Evolutionary conservation across 2,888 invertebrate species (phyloP).

Genomic region (Dione juno): DNA sequence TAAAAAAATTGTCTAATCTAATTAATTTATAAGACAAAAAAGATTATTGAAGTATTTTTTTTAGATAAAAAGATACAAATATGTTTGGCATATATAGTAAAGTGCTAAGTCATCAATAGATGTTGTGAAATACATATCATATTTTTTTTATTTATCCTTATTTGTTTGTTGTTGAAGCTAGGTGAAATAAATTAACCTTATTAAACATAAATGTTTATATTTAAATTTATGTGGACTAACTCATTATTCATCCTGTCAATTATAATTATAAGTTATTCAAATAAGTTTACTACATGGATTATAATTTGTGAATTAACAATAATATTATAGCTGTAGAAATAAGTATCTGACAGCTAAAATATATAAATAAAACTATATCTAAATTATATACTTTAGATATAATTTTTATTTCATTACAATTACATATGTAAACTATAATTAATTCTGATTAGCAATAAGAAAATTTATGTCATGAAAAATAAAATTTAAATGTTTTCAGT

Average conservation of each 20-base stretch:
- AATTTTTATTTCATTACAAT: no score
- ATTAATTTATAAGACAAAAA: no score
- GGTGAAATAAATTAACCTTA: neutral
- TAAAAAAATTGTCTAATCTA: no score
- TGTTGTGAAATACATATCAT: neutral
- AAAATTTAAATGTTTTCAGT: no score
- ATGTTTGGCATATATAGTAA: neutral
- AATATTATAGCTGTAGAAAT: neutral
- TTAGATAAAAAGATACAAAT: neutral
- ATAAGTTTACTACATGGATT: neutral
- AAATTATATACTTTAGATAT: no score
- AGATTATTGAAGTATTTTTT: no score
- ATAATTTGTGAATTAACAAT: neutral
- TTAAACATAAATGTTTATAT: neutral
- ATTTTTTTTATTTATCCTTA: neutral
- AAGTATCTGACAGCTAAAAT: neutral
- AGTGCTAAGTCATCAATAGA: neutral
- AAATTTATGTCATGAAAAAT: neutral
- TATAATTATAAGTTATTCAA: neutral
- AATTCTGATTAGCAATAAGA: neutral
- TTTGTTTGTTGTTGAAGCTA: neutral
- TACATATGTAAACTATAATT: no score
- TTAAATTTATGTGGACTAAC: conserved; percentile 1
- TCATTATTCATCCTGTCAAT: conserved; percentile 8
- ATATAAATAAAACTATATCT: neutral